phyloP scores from a whole-genome alignment of 2,113 vertebrate genomes.

The Hippopotamus amphibius region DNA sequence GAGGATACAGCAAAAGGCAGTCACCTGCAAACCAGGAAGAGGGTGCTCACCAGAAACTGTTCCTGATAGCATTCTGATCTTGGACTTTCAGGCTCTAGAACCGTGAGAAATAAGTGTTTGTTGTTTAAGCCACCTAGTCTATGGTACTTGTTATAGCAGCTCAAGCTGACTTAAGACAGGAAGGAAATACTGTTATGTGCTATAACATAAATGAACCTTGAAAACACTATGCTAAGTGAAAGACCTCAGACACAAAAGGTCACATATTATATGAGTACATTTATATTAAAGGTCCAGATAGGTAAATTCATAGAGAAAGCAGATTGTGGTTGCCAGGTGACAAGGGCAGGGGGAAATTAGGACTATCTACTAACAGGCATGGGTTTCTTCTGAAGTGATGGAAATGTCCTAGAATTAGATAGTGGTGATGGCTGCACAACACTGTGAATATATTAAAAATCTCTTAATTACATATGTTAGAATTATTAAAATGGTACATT shows the following conservation, averaged over 20 bases:
- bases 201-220: not conserved
- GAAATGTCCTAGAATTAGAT: constrained; percentile 11
- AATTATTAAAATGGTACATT: constrained; percentile 45
- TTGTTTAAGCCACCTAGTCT: not conserved
- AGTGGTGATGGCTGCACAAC: not conserved
- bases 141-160: not conserved
- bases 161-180: not conserved
- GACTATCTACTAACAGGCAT: not conserved
- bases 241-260: constrained; percentile 41
- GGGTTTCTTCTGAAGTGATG: not conserved
- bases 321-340: not conserved
- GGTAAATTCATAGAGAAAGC: constrained; percentile 22
- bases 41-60: not conserved
- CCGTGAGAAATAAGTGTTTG: not conserved
- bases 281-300: constrained; percentile 24
- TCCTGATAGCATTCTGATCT: not conserved
- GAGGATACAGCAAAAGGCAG: not conserved
- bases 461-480: not conserved
- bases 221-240: not conserved
- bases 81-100: not conserved
- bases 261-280: not conserved
- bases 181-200: not conserved
- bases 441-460: constrained; percentile 44
- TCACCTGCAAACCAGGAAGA: not conserved
- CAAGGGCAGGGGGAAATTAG: not conserved